These are phyloP conservation scores for Bostrychus sinensis DNA, from an alignment of 2,113 vertebrate species.

Conservation along the genomic window DNA sequence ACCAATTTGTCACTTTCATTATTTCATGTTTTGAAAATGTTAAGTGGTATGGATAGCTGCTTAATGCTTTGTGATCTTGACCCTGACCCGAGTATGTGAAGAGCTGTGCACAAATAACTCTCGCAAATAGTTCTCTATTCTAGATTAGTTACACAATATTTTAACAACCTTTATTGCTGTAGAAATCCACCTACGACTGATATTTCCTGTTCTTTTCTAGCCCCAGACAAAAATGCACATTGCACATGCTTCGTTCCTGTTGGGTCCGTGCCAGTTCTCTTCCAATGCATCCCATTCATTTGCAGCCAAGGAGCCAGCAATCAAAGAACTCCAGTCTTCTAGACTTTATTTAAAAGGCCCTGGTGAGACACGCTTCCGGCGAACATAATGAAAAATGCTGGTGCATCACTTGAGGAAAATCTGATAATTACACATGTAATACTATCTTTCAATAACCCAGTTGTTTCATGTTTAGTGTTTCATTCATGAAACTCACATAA, in stretches of 20 bases:
- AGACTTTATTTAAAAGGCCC: background rate
- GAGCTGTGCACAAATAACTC: no score
- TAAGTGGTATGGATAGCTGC: conserved; percentile 35
- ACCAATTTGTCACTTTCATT: conserved; percentile 14
- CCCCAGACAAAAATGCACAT: conserved; percentile 5
- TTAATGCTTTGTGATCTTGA: no score
- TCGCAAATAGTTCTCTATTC: conserved; percentile 36
- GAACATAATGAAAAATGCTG: background rate
- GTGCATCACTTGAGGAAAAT: background rate
- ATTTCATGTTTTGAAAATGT: conserved; percentile 36
- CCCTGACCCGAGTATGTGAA: no score
- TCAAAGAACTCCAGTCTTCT: conserved; percentile 55
- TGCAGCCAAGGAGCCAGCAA: conserved; percentile 28
- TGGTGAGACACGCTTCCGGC: background rate
- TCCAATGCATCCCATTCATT: conserved; percentile 51
- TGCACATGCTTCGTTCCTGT: conserved; percentile 22
- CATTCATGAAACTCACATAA: background rate
- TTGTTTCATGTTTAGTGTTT: background rate
- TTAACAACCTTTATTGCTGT: conserved; percentile 31
- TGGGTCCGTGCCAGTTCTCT: conserved; percentile 38
- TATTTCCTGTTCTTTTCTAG: conserved; percentile 1
- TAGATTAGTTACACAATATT: conserved; percentile 29
- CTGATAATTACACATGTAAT: background rate
- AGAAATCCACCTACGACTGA: conserved; percentile 22
- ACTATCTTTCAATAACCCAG: background rate